Evolutionary conservation across 2,797 vertebrate genomes (phyloP).

Genomic region (Sebastes oblongus): DNA sequence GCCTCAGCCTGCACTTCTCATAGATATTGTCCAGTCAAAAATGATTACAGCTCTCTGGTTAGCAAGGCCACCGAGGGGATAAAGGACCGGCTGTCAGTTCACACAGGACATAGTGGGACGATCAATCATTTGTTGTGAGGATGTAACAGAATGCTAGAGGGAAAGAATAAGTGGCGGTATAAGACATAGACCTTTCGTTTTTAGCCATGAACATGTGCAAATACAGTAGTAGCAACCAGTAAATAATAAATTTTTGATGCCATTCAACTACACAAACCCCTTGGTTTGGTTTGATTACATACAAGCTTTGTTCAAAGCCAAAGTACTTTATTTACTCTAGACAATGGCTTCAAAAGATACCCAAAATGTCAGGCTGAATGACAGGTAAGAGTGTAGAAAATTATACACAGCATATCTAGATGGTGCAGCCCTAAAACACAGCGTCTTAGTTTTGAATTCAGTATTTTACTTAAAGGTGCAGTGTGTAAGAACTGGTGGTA

Average conservation of each 20-base stretch:
- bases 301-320: not conserved
- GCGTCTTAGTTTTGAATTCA: too few relatives aligned
- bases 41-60: constrained; percentile 41
- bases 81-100: constrained; percentile 33
- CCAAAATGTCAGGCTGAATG: not conserved
- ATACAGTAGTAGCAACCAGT: not conserved
- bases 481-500: too few relatives aligned
- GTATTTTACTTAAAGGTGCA: too few relatives aligned
- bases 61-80: constrained; percentile 18
- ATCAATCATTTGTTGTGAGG: constrained; percentile 31
- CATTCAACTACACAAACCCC: not conserved
- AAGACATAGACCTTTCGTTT: not conserved
- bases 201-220: not conserved
- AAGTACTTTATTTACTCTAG: not conserved
- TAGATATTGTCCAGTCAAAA: constrained; percentile 53
- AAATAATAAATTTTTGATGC: not conserved
- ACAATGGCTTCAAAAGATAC: not conserved
- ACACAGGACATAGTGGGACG: not conserved
- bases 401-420: not conserved
- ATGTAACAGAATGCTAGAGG: not conserved
- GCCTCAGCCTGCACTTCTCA: constrained; percentile 16
- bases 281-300: not conserved
- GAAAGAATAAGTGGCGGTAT: not conserved
- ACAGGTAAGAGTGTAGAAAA: not conserved
- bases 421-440: too few relatives aligned